Conservation (phyloP, 2,888 invertebrate species). For the Drosophila vallismaia region DNA sequence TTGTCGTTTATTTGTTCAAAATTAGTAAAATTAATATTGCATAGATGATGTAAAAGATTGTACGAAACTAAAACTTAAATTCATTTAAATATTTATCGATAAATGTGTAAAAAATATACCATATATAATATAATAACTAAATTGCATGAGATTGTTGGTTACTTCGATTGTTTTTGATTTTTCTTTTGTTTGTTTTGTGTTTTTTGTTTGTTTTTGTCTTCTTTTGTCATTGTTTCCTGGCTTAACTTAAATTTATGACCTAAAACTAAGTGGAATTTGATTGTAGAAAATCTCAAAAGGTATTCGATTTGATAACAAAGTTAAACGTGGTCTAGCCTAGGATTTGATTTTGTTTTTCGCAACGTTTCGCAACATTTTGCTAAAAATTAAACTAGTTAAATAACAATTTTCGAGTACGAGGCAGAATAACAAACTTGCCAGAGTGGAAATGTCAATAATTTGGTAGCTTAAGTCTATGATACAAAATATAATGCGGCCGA, state of each 20-base stretch:
- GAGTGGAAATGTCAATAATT: conserved; percentile 51
- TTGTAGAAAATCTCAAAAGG: conserved; percentile 43
- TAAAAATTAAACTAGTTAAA: conserved; percentile 66
- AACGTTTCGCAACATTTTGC: conserved; percentile 44
- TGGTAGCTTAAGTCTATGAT: conserved; percentile 43
- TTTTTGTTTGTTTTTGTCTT: neutral
- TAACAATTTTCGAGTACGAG: conserved; percentile 65
- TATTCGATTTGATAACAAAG: conserved; percentile 40
- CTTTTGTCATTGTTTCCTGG: conserved; percentile 22
- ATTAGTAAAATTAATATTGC: conserved; percentile 70
- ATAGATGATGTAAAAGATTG: conserved; percentile 61
- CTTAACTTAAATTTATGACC: conserved; percentile 16
- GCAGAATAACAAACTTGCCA: conserved; percentile 14
- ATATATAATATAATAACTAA: conserved; percentile 62
- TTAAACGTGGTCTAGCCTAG: conserved; percentile 17
- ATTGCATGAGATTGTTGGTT: conserved; percentile 69
- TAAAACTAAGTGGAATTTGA: conserved; percentile 42
- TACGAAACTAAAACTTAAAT: conserved; percentile 61
- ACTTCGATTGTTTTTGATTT: conserved; percentile 21
- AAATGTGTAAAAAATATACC: conserved; percentile 28
- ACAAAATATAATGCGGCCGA: conserved; percentile 39
- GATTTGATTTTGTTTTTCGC: conserved; percentile 17
- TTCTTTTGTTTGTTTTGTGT: conserved; percentile 2
- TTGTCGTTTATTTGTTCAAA: conserved; percentile 68
- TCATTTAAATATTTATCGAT: conserved; percentile 54